These are phyloP conservation scores for Coranthus polyacanthus DNA, from an alignment of 2,797 vertebrate species.

Conservation along the genomic window DNA sequence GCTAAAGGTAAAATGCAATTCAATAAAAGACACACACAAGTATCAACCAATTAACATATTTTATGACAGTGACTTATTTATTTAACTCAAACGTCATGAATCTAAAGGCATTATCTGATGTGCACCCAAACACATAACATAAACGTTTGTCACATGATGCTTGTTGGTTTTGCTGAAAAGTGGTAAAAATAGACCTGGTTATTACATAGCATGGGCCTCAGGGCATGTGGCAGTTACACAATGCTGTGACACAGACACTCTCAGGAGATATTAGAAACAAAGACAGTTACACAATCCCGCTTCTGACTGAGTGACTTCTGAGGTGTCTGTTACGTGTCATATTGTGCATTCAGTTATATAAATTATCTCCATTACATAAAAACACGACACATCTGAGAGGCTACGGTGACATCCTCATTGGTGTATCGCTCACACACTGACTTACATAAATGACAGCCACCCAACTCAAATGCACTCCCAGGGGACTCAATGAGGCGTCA, in stretches of 20 bases:
- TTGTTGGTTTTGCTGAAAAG: constrained; percentile 30
- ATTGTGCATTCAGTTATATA: constrained; percentile 57
- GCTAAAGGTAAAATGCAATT: too few species aligned
- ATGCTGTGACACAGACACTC: constrained; percentile 50
- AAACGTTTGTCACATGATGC: constrained; percentile 24
- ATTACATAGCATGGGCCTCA: constrained; percentile 29
- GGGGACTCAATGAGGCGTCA: constrained; percentile 34
- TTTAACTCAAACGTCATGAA: not conserved
- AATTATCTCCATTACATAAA: constrained; percentile 55
- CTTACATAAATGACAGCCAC: constrained; percentile 52
- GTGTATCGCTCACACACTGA: constrained; percentile 35
- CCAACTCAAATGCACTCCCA: constrained; percentile 19
- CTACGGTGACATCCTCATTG: constrained; percentile 23
- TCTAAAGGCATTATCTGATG: constrained; percentile 3
- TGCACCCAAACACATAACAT: constrained; percentile 6
- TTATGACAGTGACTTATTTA: not conserved
- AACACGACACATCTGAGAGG: constrained; percentile 37
- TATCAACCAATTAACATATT: not conserved
- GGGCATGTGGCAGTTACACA: constrained; percentile 62
- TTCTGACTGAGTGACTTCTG: constrained; percentile 46
- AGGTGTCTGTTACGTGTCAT: constrained; percentile 57
- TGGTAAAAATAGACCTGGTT: constrained; percentile 63
- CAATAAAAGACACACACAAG: too few species aligned
- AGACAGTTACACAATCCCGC: constrained; percentile 67
- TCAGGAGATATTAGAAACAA: constrained; percentile 58